These are phyloP conservation scores for Anthopleura xanthogrammica DNA, from an alignment of 92 coral and sea anemone genomes.

Conservation along the genomic window DNA sequence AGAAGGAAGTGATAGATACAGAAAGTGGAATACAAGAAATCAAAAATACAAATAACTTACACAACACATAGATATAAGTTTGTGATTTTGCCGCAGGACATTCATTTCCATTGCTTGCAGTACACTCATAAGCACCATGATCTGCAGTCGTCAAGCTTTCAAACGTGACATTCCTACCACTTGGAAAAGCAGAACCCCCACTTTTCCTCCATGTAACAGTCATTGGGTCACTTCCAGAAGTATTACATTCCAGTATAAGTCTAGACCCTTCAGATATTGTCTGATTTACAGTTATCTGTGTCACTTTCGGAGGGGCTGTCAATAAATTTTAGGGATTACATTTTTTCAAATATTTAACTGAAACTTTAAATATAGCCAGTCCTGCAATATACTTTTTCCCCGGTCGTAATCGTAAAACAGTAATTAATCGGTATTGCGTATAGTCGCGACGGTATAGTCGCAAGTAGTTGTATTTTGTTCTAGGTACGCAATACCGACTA, in stretches of 20 bases:
- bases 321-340: background rate
- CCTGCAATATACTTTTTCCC: too few relatives aligned
- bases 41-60: background rate
- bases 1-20: too few relatives aligned
- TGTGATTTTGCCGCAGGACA: slow-evolving; percentile 10
- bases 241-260: slow-evolving; percentile 38
- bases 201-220: slow-evolving; percentile 37
- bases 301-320: slow-evolving; percentile 26
- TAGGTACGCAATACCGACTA: too few relatives aligned
- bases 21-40: background rate
- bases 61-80: background rate
- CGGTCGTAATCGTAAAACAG: too few relatives aligned
- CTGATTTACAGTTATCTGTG: background rate
- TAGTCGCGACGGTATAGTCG: too few relatives aligned
- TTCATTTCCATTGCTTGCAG: slow-evolving; percentile 46
- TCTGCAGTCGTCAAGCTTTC: slow-evolving; percentile 3
- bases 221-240: slow-evolving; percentile 38
- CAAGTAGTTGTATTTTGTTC: too few relatives aligned
- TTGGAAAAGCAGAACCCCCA: slow-evolving; percentile 4
- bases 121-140: slow-evolving; percentile 36
- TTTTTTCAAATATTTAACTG: too few relatives aligned
- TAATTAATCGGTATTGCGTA: too few relatives aligned
- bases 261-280: slow-evolving; percentile 29
- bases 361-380: too few relatives aligned
- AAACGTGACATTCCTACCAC: background rate